Conservation (phyloP, 2,113 vertebrate species). For the Oryzias javanicus region DNA sequence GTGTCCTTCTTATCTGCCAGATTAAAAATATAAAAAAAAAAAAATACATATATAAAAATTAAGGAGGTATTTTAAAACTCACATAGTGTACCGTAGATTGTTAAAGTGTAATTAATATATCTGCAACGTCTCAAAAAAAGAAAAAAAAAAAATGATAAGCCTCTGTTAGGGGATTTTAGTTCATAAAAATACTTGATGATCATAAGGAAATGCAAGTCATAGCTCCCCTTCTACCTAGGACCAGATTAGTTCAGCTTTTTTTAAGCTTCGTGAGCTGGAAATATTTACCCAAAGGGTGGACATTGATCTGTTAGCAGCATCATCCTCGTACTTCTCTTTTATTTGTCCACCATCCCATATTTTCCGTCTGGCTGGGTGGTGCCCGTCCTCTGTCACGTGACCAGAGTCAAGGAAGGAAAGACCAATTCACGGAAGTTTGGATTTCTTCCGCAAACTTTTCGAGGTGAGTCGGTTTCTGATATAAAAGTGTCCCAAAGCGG, state of each 20-base stretch:
- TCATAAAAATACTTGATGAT: too few relatives aligned
- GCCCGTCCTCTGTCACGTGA: conserved; percentile 48
- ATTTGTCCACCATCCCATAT: conserved; percentile 2
- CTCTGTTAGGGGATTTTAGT: too few relatives aligned
- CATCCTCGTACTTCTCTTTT: background rate
- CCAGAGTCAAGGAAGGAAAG: conserved; percentile 39
- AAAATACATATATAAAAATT: too few relatives aligned
- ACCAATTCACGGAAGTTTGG: conserved; percentile 16
- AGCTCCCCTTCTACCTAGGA: too few relatives aligned
- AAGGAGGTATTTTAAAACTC: too few relatives aligned
- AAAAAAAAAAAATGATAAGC: too few relatives aligned
- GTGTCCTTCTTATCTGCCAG: too few relatives aligned
- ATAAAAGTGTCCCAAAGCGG: background rate
- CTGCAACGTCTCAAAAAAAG: too few relatives aligned
- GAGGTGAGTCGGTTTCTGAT: conserved; percentile 62
- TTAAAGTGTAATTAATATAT: too few relatives aligned
- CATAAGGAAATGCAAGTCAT: too few relatives aligned
- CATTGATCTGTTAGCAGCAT: background rate
- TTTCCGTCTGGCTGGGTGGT: conserved; percentile 45
- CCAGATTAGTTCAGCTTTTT: background rate
- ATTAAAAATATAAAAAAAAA: too few relatives aligned
- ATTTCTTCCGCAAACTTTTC: conserved; percentile 51
- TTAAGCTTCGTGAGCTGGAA: background rate
- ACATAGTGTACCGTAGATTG: too few relatives aligned
- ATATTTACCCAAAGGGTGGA: conserved; percentile 42